These are phyloP conservation scores for Danio tinwini DNA, from an alignment of 2,797 vertebrate species.

Conservation along the genomic window DNA sequence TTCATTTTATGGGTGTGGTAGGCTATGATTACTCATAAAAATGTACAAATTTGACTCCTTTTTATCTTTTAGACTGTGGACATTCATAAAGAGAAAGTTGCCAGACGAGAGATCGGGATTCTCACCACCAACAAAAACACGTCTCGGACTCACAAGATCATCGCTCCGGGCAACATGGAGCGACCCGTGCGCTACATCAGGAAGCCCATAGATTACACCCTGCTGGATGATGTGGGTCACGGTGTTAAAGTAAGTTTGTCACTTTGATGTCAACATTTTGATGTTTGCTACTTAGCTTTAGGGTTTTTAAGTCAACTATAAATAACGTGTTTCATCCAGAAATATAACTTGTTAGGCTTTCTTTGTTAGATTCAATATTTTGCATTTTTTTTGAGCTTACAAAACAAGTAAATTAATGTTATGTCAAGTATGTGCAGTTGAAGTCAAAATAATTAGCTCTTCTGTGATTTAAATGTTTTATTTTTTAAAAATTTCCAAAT, in stretches of 20 bases:
- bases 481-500: too few relatives aligned
- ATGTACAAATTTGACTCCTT: neutral
- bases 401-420: too few relatives aligned
- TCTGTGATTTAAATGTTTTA: too few relatives aligned
- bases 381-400: neutral
- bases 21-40: neutral
- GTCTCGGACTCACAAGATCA: slow-evolving; percentile 98
- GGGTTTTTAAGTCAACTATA: neutral
- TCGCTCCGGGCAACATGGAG: slow-evolving; percentile 97
- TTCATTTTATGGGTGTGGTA: too few relatives aligned
- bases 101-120: slow-evolving; percentile 97
- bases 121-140: slow-evolving; percentile 99
- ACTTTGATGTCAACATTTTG: neutral
- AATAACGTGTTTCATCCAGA: neutral
- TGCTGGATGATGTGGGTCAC: slow-evolving; percentile 98
- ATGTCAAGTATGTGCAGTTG: too few relatives aligned
- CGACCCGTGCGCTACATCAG: slow-evolving; percentile 98
- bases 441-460: too few relatives aligned
- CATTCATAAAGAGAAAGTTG: slow-evolving; percentile 99
- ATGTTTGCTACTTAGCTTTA: neutral
- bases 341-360: neutral
- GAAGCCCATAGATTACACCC: slow-evolving; percentile 98
- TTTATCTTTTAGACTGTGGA: slow-evolving; percentile 88
- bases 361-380: neutral
- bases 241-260: slow-evolving; percentile 91